These are phyloP conservation scores for Uloborus diversus DNA, from an alignment of 1,140 invertebrate species.

Conservation along the genomic window DNA sequence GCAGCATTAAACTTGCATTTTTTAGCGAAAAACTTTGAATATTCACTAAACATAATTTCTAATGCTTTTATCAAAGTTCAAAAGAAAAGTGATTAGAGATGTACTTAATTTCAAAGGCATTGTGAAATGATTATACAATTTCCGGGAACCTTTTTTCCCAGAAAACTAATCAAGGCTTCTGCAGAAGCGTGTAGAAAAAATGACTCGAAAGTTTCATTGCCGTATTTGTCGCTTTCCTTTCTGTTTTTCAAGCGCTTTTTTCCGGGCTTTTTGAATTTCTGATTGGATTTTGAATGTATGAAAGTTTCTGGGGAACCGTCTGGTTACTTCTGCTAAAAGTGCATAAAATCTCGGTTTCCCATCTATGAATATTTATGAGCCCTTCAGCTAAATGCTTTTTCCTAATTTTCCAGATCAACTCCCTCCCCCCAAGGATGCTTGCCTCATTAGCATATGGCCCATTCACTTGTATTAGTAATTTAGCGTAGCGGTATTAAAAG, in stretches of 20 bases:
- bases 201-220: too few species aligned
- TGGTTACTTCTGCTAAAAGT: conserved; percentile 33
- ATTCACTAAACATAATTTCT: too few species aligned
- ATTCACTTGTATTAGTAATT: conserved; percentile 45
- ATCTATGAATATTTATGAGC: conserved; percentile 54
- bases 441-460: conserved; percentile 38
- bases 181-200: too few species aligned
- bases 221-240: too few species aligned
- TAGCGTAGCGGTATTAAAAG: conserved; percentile 54
- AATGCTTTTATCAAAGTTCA: too few species aligned
- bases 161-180: too few species aligned
- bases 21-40: too few species aligned
- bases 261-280: conserved; percentile 42
- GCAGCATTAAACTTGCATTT: too few species aligned
- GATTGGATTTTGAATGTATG: conserved; percentile 53
- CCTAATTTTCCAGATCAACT: conserved; percentile 52
- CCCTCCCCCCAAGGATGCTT: conserved; percentile 5
- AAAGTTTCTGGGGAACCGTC: conserved; percentile 29
- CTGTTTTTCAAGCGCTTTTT: conserved; percentile 1
- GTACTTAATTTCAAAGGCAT: too few species aligned
- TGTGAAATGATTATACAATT: too few species aligned
- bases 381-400: conserved; percentile 52
- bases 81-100: too few species aligned
- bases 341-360: conserved; percentile 56
- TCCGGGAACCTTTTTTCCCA: too few species aligned